Evolutionary conservation across 2,888 invertebrate genomes (phyloP).

Genomic region (Apodemia duryi): DNA sequence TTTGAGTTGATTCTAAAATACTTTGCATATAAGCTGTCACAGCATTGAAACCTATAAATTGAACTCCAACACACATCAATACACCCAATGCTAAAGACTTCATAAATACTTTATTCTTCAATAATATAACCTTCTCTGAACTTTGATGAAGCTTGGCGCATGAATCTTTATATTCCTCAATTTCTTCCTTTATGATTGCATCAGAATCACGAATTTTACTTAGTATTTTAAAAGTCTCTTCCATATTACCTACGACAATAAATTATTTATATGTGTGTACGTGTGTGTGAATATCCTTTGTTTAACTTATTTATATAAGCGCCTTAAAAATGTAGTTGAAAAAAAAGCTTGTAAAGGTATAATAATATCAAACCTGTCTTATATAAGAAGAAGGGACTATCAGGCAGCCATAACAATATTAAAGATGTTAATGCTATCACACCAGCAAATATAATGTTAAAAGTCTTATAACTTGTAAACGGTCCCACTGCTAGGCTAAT

Average conservation of each 20-base stretch:
- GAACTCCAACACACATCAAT: constrained; percentile 36
- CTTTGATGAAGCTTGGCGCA: constrained; percentile 29
- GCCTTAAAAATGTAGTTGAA: too few species aligned
- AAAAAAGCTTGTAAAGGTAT: too few species aligned
- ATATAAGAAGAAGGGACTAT: constrained; percentile 52
- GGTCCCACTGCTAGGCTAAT: constrained; percentile 51
- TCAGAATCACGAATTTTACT: constrained; percentile 49
- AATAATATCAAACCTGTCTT: constrained; percentile 42
- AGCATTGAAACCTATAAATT: constrained; percentile 48
- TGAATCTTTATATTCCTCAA: constrained; percentile 44
- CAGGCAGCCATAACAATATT: constrained; percentile 48
- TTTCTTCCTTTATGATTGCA: constrained; percentile 42
- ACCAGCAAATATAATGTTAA: constrained; percentile 40
- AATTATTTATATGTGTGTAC: constrained; percentile 8
- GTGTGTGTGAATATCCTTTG: too few species aligned
- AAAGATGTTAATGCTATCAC: constrained; percentile 37
- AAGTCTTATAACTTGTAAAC: constrained; percentile 42
- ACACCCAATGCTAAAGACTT: constrained; percentile 38
- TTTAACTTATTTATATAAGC: too few species aligned
- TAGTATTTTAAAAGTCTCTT: constrained; percentile 45
- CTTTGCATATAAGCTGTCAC: constrained; percentile 54
- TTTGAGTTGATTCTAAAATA: constrained; percentile 49
- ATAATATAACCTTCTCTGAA: constrained; percentile 29
- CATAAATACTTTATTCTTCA: constrained; percentile 37
- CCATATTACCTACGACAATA: constrained; percentile 39